phyloP scores from a whole-genome alignment of 2,888 invertebrate genomes.

The Apamea anceps region DNA sequence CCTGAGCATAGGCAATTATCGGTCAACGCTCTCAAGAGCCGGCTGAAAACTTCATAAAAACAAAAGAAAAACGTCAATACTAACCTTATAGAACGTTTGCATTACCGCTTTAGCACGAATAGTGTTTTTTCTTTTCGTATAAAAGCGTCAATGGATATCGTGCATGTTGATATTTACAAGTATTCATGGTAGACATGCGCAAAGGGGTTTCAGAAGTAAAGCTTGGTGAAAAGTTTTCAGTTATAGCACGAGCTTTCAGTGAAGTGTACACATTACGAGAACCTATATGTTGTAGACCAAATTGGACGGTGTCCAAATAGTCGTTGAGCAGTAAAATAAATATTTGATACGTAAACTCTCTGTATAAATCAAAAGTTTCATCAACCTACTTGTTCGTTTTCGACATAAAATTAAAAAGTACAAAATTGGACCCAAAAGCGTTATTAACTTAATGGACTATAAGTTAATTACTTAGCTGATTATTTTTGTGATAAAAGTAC shows the following conservation, averaged over 20 bases:
- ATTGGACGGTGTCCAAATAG: neutral
- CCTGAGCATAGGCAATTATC: conserved; percentile 57
- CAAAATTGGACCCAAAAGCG: neutral
- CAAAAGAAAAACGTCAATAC: conserved; percentile 5
- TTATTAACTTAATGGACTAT: conserved; percentile 38
- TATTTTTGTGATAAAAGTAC: conserved; percentile 32
- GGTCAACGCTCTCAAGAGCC: conserved; percentile 65
- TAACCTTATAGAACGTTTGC: neutral
- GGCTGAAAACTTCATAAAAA: conserved; percentile 55
- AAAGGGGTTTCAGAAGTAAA: conserved; percentile 62
- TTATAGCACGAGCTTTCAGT: conserved; percentile 70
- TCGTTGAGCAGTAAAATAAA: neutral
- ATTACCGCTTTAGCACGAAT: conserved; percentile 5
- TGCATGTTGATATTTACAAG: conserved; percentile 16
- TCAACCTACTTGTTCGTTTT: neutral
- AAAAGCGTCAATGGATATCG: conserved; percentile 30
- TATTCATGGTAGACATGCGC: conserved; percentile 73
- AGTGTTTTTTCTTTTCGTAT: rapidly evolving
- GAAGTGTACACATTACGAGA: conserved; percentile 50
- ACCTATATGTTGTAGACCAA: neutral
- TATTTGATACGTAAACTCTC: neutral
- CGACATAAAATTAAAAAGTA: neutral
- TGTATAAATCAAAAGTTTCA: neutral
- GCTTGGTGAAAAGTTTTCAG: conserved; percentile 79
- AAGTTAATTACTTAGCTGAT: conserved; percentile 39